Evolutionary conservation across 64 coral and sea anemone genomes (phyloP).

Genomic region (Stichodactyla mertensii): DNA sequence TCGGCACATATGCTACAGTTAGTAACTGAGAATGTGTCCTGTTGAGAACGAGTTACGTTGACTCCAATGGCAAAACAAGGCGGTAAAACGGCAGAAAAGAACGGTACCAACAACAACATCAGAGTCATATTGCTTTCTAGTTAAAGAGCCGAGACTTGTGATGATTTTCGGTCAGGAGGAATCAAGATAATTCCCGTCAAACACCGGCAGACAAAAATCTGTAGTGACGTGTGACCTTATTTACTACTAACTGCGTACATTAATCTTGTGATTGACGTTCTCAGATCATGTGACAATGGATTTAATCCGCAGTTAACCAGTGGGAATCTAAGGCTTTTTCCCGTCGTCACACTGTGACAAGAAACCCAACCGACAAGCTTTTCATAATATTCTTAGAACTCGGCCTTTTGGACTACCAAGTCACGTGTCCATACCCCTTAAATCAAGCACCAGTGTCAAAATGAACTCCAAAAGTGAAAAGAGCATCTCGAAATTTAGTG

Average conservation of each 20-base stretch:
- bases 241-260: neutral
- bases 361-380: neutral
- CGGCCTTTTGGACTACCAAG: too few species aligned
- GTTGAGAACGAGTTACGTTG: neutral
- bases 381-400: neutral
- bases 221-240: neutral
- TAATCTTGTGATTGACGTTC: neutral
- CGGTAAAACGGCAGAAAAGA: neutral
- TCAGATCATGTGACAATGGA: neutral
- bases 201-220: neutral
- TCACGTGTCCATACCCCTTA: too few species aligned
- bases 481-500: too few species aligned
- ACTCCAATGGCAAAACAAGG: neutral
- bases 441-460: too few species aligned
- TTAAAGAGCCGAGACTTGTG: neutral
- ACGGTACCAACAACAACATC: neutral
- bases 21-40: neutral
- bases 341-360: neutral
- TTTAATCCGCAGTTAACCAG: neutral
- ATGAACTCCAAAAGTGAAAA: too few species aligned
- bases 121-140: neutral
- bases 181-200: neutral
- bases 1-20: neutral
- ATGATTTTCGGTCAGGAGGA: neutral
- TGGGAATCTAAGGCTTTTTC: neutral